These are phyloP conservation scores for Pteropus alecto DNA, from an alignment of 2,113 vertebrate genomes.

Conservation along the genomic window DNA sequence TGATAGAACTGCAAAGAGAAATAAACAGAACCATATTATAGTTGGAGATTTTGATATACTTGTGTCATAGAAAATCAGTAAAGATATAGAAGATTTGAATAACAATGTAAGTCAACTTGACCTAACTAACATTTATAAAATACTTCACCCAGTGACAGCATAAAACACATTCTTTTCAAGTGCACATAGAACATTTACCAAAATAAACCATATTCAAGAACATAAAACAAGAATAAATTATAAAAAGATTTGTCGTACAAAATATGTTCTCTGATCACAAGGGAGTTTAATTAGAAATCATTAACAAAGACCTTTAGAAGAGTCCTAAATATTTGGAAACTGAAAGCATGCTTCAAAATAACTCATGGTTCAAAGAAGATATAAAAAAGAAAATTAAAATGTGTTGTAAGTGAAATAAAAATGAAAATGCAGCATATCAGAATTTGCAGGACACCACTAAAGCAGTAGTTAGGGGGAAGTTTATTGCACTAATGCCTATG, in stretches of 20 bases:
- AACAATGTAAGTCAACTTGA: background rate
- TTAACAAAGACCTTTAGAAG: slow-evolving; percentile 3
- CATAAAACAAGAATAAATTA: background rate
- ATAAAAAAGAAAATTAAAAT: slow-evolving; percentile 1
- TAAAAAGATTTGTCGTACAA: background rate
- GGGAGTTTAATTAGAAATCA: background rate
- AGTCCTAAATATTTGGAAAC: slow-evolving; percentile 26
- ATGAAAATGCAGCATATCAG: background rate
- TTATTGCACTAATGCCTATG: background rate
- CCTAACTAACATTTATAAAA: background rate
- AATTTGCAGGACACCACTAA: background rate
- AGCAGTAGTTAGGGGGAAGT: background rate
- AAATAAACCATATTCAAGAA: background rate
- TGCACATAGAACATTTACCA: background rate
- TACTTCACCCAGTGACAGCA: background rate
- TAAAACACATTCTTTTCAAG: background rate
- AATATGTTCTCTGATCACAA: background rate
- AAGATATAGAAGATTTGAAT: background rate
- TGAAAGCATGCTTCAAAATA: background rate
- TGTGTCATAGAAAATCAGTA: background rate
- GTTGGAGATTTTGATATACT: background rate
- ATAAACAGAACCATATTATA: background rate
- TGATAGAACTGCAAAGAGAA: background rate
- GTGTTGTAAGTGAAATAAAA: background rate
- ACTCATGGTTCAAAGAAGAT: background rate